Conservation (phyloP, 2,113 vertebrate species). For the Globicephala melas region DNA sequence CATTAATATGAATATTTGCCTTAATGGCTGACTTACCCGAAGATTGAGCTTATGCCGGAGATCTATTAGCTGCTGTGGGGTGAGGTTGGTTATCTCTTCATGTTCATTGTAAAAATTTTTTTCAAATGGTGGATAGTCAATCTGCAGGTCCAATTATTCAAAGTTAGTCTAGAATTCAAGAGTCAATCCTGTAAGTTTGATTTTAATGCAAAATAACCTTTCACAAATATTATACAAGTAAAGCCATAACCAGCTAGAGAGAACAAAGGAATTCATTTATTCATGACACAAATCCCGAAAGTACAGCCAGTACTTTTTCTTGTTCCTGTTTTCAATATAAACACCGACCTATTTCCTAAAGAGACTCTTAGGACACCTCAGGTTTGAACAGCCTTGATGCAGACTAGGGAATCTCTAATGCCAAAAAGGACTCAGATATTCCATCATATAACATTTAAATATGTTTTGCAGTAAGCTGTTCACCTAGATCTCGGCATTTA, state of each 20-base stretch:
- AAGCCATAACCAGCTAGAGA: conserved; percentile 48
- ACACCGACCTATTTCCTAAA: conserved; percentile 1
- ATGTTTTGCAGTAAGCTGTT: neutral
- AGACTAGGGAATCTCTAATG: neutral
- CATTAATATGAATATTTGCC: neutral
- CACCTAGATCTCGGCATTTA: neutral
- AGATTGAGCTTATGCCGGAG: conserved; percentile 95
- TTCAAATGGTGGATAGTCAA: conserved; percentile 97
- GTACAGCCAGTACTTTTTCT: neutral
- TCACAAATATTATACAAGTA: conserved; percentile 64
- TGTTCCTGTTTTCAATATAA: conserved; percentile 3
- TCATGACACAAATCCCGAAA: neutral
- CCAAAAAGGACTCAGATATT: neutral
- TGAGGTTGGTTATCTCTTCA: conserved; percentile 93
- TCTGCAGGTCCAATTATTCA: conserved; percentile 84
- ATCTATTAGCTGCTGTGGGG: conserved; percentile 90
- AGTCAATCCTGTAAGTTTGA: conserved; percentile 59
- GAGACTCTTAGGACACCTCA: neutral
- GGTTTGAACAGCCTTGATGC: neutral
- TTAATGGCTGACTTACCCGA: conserved; percentile 84
- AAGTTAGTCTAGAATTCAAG: conserved; percentile 71
- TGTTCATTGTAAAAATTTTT: conserved; percentile 98
- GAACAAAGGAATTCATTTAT: conserved; percentile 53
- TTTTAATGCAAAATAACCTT: conserved; percentile 67
- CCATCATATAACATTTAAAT: neutral